Evolutionary conservation across 2,113 vertebrate species (phyloP).

Genomic region (Todiramphus chloris): DNA sequence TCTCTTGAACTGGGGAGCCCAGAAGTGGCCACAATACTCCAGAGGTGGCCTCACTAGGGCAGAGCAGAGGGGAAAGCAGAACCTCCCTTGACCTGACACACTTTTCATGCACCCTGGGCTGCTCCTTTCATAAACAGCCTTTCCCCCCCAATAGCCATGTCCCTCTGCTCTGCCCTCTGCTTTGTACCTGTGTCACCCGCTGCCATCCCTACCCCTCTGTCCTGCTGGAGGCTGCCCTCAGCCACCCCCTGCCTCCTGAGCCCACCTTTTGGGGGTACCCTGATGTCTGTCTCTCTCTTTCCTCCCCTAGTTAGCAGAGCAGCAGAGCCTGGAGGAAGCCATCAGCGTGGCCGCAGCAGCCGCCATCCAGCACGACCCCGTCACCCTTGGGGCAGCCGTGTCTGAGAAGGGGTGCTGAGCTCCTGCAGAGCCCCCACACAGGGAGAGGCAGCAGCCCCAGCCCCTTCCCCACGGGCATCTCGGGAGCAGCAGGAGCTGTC

Average conservation of each 20-base stretch:
- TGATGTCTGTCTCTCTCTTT: neutral
- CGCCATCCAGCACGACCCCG: constrained; percentile 68
- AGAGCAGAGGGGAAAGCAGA: neutral
- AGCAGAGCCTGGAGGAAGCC: constrained; percentile 80
- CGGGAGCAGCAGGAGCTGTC: neutral
- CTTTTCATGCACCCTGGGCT: neutral
- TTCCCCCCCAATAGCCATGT: rapidly evolving
- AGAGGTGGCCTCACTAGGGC: neutral
- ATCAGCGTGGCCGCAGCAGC: constrained; percentile 72
- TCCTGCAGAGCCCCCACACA: rapidly evolving
- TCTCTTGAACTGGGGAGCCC: neutral
- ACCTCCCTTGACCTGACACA: neutral
- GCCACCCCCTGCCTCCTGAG: neutral
- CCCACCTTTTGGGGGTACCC: neutral
- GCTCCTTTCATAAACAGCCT: neutral
- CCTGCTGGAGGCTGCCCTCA: neutral
- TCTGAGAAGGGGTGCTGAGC: constrained; percentile 65
- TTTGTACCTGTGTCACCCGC: neutral
- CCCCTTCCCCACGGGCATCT: rapidly evolving
- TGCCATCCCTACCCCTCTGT: neutral
- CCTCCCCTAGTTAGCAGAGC: constrained; percentile 73
- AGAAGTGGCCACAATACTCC: neutral
- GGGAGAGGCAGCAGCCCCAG: neutral
- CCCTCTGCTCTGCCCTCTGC: neutral
- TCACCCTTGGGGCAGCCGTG: constrained; percentile 16